Base-by-base conservation (phyloP, 2,113 vertebrate genomes). In the Nanorana parkeri region DNA sequence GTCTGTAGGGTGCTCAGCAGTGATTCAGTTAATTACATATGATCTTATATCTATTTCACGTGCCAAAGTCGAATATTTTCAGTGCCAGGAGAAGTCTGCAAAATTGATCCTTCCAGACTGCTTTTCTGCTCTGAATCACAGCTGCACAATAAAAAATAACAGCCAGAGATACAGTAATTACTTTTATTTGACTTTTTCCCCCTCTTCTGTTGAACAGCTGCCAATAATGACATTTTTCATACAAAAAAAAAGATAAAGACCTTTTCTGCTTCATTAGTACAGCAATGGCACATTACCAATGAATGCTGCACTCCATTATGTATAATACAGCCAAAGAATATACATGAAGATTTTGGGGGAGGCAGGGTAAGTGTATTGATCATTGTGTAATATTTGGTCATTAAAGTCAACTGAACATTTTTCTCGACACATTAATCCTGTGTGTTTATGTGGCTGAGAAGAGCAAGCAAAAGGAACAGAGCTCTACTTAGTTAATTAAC, bases 241-340 rank as follows among this genome's bases (percentile, higher is more conserved):
- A 88, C 87, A 47, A 47, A 47, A 36, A 36, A 36, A 36, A 87
- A 90, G 89, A 91, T 90, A 88, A 90, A 91, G 86, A 91, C 89
- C 89, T 89, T 88, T 89, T 90, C 86, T 88, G 89, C 89, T 92
- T 91, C 89, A 91, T 92, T 91, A 90, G 89, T 89, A 88, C 85
- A 89, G 88, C 88, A 87, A 90, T 90, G 90, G 87, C 87, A 87
- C 87, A 90, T 92, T 89, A 91, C 86, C 84, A 92, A 88, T 90
- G 90, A 90, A 92, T 90, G 88, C 88, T 89, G 84, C 83, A 0
- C 90, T 88, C 89, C 88, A 91, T 91, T 92, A 90, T 89, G 89
- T 89, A 88, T 64, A 89, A 90, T 82, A 90, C 87, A 87, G 86
- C 85, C 86, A 86, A 79, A 90, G 61, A 54, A 63, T 75, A 32